Conservation (phyloP, 2,797 vertebrate species). For the Ambastaia sidthimunki region DNA sequence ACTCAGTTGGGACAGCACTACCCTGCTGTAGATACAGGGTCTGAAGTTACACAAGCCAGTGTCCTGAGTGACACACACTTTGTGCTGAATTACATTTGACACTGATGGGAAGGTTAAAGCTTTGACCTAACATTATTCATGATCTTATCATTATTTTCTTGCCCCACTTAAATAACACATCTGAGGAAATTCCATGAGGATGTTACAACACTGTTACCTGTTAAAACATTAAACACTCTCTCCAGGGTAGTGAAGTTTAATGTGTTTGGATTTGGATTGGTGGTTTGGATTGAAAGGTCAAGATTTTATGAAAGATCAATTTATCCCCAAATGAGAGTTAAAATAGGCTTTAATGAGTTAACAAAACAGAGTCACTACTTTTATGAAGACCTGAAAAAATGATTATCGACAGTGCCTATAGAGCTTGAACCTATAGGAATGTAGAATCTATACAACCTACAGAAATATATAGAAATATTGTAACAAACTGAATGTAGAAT, state of each 20-base stretch:
- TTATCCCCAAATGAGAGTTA: too few species aligned
- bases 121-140: neutral
- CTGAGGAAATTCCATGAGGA: too few species aligned
- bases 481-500: too few species aligned
- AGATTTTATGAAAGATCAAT: too few species aligned
- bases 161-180: neutral
- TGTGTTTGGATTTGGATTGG: neutral
- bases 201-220: neutral
- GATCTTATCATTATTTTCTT: neutral
- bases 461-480: too few species aligned
- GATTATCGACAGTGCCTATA: too few species aligned
- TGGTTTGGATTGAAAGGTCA: neutral
- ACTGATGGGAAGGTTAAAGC: neutral
- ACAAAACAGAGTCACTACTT: too few species aligned
- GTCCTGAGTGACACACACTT: constrained; percentile 2
- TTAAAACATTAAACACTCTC: too few species aligned
- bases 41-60: neutral
- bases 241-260: neutral
- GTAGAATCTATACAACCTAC: too few species aligned
- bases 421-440: too few species aligned
- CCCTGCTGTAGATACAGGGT: neutral
- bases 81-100: neutral
- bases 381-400: too few species aligned
- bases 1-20: neutral
- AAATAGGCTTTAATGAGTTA: too few species aligned